phyloP scores from a whole-genome alignment of 1,140 invertebrate genomes.

The Bradysia coprophila region DNA sequence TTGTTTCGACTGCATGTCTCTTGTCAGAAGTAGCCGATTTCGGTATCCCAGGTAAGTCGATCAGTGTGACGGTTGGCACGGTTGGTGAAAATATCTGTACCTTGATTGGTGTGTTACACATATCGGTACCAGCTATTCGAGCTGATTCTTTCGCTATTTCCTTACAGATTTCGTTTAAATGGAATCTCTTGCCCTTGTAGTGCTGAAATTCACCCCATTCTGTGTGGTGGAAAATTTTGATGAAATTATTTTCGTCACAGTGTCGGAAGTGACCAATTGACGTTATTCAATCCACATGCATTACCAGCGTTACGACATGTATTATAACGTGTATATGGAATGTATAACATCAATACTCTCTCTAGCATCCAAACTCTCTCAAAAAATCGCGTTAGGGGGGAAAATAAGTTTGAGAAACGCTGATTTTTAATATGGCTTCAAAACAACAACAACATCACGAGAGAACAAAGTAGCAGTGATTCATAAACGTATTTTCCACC shows the following conservation, averaged over 20 bases:
- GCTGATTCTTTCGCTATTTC: slow-evolving; percentile 94
- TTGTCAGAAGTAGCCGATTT: slow-evolving; percentile 87
- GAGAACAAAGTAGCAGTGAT: no score
- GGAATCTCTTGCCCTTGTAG: slow-evolving; percentile 37
- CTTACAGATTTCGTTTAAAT: slow-evolving; percentile 78
- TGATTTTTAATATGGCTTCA: no score
- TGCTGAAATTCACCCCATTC: slow-evolving; percentile 97
- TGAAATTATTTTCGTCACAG: background rate
- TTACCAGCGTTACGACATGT: no score
- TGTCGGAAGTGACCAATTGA: no score
- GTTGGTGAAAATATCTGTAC: slow-evolving; percentile 86
- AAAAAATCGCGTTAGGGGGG: no score
- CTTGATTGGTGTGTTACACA: slow-evolving; percentile 88
- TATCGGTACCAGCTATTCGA: slow-evolving; percentile 82
- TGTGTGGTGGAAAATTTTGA: slow-evolving; percentile 22
- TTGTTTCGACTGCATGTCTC: slow-evolving; percentile 66
- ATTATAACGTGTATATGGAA: background rate
- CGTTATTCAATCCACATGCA: no score
- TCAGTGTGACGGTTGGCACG: slow-evolving; percentile 91
- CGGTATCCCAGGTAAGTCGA: slow-evolving; percentile 96
- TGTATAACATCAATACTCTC: no score
- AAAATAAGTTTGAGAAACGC: no score
- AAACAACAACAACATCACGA: no score
- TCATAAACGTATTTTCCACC: no score
- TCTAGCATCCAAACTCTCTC: no score